Base-by-base conservation (phyloP, 2,888 invertebrate genomes). In the Drosophila subsilvestris region DNA sequence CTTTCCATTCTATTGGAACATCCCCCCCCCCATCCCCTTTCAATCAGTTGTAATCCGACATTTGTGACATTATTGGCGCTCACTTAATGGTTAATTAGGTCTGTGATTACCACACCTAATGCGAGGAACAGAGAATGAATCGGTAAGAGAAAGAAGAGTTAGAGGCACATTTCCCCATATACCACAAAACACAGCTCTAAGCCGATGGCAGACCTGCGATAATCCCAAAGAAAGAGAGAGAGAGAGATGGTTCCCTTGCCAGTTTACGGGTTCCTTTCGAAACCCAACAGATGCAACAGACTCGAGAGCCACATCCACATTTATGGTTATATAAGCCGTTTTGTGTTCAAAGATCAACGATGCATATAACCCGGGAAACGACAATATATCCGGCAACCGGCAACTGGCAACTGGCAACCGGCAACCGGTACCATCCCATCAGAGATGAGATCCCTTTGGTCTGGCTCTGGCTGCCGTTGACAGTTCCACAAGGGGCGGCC, bases 51-150 rank as follows among this genome's bases (percentile, higher is more conserved):
- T 79, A 89, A 86, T 74, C 83, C 74, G 89, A 89, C 89, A 88
- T 71, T 88, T 86, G 88, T 83, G 85, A 82, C 83, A 89, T 75
- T 82, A 73, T 89, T 57, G 86, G 83, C 83, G 83, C 86, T 78
- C 88, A 72, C 80, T 83, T 89, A 74, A 83, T 76, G 86, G 76
- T 73, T 86, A 88, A 86, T 85, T 87, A 82, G 83, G 78, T 78
- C 37, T 87, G 86, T 89, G 89, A 89, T 87, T 85, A 79, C 88
- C 88, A 89, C 85, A 89, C 89, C 89, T 76, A 78, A 87, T 71
- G 76, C 78, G 78, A 82, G 83, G 44, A 37, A 60, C 60, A 70
- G 70, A 49, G 75, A 18, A 42, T 50, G 14, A 59, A 47, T 51
- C 32, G 70, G 22, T 57, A 37, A 63, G 51, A 74, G 65, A 47